phyloP scores from a whole-genome alignment of 1,140 invertebrate genomes.

The Pemphigus obesinymphae region DNA sequence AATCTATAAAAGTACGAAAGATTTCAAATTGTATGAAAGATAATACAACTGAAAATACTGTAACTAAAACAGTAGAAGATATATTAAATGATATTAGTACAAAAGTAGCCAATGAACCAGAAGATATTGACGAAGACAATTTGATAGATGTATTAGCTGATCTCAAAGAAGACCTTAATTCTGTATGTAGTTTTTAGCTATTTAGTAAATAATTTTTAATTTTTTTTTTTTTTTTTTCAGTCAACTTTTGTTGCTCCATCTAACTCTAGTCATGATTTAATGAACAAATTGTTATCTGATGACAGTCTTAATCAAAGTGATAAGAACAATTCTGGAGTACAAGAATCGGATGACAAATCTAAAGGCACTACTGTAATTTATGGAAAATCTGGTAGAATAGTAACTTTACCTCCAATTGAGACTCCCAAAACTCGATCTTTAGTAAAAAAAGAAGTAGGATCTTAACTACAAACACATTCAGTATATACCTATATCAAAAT shows the following conservation, averaged over 20 bases:
- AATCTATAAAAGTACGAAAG: background rate
- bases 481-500: too few relatives aligned
- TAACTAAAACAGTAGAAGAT: slow-evolving; percentile 35
- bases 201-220: background rate
- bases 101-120: slow-evolving; percentile 16
- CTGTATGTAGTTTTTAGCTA: slow-evolving; percentile 35
- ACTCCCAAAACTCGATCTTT: slow-evolving; percentile 33
- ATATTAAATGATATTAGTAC: slow-evolving; percentile 37
- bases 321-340: background rate
- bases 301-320: slow-evolving; percentile 11
- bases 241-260: slow-evolving; percentile 38
- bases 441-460: slow-evolving; percentile 39
- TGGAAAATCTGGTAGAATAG: slow-evolving; percentile 31
- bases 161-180: slow-evolving; percentile 36
- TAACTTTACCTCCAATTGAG: slow-evolving; percentile 25
- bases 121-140: slow-evolving; percentile 33
- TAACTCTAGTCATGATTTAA: slow-evolving; percentile 34
- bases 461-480: background rate
- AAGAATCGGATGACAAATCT: background rate
- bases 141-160: slow-evolving; percentile 31
- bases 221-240: slow-evolving; percentile 2
- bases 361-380: slow-evolving; percentile 2
- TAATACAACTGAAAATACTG: slow-evolving; percentile 7
- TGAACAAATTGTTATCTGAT: slow-evolving; percentile 24
- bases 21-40: background rate